phyloP scores from a whole-genome alignment of 92 coral and sea anemone genomes.

The Phenganax stokvisi region DNA sequence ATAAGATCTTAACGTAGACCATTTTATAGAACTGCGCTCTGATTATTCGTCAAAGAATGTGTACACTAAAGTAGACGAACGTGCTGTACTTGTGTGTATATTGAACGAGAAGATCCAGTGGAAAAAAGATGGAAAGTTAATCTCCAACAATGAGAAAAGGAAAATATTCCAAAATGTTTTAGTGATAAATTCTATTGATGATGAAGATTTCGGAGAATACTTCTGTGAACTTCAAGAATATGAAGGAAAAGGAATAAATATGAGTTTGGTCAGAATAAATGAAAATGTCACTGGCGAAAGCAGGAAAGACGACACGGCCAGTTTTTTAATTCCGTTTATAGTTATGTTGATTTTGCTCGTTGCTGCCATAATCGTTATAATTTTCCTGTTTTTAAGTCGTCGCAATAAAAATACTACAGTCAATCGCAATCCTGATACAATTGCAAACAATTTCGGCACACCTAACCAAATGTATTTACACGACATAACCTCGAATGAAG shows the following conservation, averaged over 20 bases:
- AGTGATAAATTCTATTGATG: not conserved
- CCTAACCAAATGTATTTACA: no score
- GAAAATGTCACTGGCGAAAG: not conserved
- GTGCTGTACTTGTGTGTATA: not conserved
- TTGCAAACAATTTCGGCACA: no score
- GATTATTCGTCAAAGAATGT: not conserved
- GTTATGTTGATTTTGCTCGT: not conserved
- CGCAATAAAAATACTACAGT: no score
- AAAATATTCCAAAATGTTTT: conserved; percentile 2
- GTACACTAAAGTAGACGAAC: not conserved
- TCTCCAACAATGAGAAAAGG: not conserved
- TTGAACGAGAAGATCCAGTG: not conserved
- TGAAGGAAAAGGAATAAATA: not conserved
- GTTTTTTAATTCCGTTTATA: not conserved
- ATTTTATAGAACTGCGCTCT: not conserved
- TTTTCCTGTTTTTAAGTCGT: not conserved
- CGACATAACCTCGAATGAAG: no score
- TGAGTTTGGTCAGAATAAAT: not conserved
- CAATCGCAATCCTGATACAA: no score
- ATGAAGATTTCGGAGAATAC: not conserved
- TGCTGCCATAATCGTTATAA: not conserved
- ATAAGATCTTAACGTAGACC: no score
- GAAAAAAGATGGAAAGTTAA: not conserved
- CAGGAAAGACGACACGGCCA: not conserved
- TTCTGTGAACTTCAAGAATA: not conserved